Percentiles rank a stretch among this genome's conserved stretches.
These are phyloP conservation scores for Saxicola maurus DNA, from an alignment of 2,797 vertebrate species.

Conservation along the genomic window DNA sequence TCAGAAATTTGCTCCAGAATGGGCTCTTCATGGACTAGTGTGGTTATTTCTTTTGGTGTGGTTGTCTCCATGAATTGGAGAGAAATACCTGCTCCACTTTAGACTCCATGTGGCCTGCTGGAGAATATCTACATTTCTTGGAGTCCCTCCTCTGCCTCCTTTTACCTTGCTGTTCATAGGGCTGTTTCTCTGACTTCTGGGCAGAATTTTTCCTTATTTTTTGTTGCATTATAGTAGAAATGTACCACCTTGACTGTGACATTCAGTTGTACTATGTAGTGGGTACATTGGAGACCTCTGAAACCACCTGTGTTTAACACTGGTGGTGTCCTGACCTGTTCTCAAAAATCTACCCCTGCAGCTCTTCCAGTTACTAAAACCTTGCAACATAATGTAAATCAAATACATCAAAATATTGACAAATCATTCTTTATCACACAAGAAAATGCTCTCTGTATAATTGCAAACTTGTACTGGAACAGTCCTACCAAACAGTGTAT, in stretches of 20 bases:
- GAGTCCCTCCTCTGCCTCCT: neutral
- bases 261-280: fast-evolving
- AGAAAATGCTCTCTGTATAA: neutral
- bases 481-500: neutral
- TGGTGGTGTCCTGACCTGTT: fast-evolving
- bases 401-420: neutral
- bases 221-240: neutral
- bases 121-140: neutral
- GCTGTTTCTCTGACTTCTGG: neutral
- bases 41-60: neutral
- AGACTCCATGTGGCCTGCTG: neutral
- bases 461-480: neutral
- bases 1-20: neutral
- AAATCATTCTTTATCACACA: neutral
- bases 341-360: neutral
- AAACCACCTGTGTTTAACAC: fast-evolving
- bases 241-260: neutral
- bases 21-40: neutral
- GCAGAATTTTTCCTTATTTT: neutral
- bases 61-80: neutral
- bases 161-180: neutral
- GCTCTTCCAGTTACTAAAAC: neutral
- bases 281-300: neutral
- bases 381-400: neutral
- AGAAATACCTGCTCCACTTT: neutral